These are phyloP conservation scores for Drosophila willistoni DNA, from an alignment of 1,140 invertebrate genomes.

Conservation along the genomic window DNA sequence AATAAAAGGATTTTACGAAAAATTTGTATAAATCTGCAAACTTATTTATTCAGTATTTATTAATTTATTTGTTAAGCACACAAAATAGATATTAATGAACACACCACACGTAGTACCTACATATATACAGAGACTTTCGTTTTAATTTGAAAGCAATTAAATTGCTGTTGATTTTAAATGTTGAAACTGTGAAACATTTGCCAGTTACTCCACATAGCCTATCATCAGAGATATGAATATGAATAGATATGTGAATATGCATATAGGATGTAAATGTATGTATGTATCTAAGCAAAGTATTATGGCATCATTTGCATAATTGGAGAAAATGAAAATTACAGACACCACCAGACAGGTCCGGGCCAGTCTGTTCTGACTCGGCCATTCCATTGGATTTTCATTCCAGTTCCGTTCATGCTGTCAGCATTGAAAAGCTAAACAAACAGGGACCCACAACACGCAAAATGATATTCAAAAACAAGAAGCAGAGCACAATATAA, in stretches of 20 bases:
- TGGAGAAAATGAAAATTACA: slow-evolving; percentile 58
- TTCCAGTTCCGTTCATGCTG: slow-evolving; percentile 30
- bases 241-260: not conserved
- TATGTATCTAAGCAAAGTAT: slow-evolving; percentile 18
- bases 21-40: not conserved
- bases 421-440: slow-evolving; percentile 60
- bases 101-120: not conserved
- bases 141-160: slow-evolving; percentile 5
- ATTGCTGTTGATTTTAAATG: slow-evolving; percentile 8
- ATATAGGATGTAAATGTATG: not conserved
- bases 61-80: not conserved
- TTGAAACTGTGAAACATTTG: slow-evolving; percentile 1
- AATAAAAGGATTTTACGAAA: too few relatives aligned
- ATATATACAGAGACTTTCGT: not conserved
- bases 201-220: not conserved
- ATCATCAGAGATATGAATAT: not conserved
- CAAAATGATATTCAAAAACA: slow-evolving; percentile 46
- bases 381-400: slow-evolving; percentile 13
- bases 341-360: slow-evolving; percentile 18
- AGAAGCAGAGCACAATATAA: slow-evolving; percentile 27
- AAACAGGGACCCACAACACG: slow-evolving; percentile 44
- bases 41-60: not conserved
- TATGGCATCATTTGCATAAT: slow-evolving; percentile 57
- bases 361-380: too few relatives aligned
- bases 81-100: not conserved